Conservation (phyloP, 2,888 invertebrate genomes). For the Eustalomyia histrio region DNA sequence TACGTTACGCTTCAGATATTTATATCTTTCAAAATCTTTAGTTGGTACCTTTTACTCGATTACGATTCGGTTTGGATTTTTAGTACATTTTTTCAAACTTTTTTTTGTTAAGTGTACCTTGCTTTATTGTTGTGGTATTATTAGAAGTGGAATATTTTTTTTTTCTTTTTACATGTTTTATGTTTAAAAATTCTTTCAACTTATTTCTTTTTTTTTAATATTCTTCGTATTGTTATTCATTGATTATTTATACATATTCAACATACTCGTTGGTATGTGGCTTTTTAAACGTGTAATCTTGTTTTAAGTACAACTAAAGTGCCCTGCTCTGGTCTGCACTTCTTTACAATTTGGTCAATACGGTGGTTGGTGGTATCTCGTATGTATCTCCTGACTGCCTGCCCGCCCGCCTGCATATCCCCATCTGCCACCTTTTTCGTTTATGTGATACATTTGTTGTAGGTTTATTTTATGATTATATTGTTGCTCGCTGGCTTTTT, state of each 20-base stretch:
- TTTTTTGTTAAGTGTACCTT: too few species aligned
- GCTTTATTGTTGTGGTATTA: conserved; percentile 3
- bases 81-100: too few species aligned
- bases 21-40: too few species aligned
- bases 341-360: not conserved
- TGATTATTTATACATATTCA: conserved; percentile 22
- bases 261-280: not conserved
- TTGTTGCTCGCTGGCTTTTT: conserved; percentile 22
- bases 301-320: not conserved
- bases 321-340: not conserved
- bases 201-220: not conserved
- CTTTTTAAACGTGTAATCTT: not conserved
- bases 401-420: conserved; percentile 23
- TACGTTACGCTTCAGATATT: too few species aligned
- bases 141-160: conserved; percentile 36
- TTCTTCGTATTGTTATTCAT: conserved; percentile 10
- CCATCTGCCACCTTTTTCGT: conserved; percentile 49
- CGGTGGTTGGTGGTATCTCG: not conserved
- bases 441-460: conserved; percentile 36
- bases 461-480: conserved; percentile 36
- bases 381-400: not conserved
- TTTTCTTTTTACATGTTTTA: conserved; percentile 1
- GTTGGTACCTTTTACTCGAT: too few species aligned
- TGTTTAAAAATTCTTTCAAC: not conserved
- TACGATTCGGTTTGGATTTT: too few species aligned